Conservation (phyloP, 1,140 invertebrate species). For the Schlechtendalia chinensis region DNA sequence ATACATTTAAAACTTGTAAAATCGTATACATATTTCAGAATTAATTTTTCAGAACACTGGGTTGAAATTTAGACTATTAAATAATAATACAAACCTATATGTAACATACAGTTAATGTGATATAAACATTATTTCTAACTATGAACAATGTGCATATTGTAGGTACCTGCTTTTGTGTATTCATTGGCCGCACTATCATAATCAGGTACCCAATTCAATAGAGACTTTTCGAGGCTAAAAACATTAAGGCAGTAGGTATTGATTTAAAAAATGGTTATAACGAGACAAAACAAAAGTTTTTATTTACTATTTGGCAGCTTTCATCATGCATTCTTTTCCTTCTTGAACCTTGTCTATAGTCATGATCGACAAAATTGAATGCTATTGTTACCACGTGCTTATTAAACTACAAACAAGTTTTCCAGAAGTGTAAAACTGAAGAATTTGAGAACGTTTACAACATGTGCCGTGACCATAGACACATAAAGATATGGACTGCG, state of each 20-base stretch:
- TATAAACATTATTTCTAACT: no score
- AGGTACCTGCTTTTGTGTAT: conserved; percentile 92
- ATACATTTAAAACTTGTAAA: no score
- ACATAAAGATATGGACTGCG: no score
- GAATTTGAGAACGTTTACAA: no score
- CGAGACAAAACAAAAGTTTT: not conserved
- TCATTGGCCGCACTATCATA: conserved; percentile 89
- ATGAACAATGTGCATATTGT: no score
- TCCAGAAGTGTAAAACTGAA: not conserved
- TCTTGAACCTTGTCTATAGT: conserved; percentile 27
- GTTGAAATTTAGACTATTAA: no score
- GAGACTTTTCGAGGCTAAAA: conserved; percentile 79
- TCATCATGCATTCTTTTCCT: conserved; percentile 30
- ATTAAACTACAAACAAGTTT: not conserved
- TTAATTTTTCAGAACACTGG: no score
- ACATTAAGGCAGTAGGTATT: not conserved
- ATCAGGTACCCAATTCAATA: conserved; percentile 93
- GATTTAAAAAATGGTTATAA: not conserved
- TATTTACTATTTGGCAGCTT: conserved; percentile 38
- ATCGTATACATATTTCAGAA: no score
- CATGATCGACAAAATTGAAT: not conserved
- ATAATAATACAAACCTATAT: no score
- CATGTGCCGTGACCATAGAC: no score
- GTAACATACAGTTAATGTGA: no score
- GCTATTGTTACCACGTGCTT: no score